These are phyloP conservation scores for Adelognathus sp. DNA, from an alignment of 2,888 invertebrate species.

Conservation along the genomic window DNA sequence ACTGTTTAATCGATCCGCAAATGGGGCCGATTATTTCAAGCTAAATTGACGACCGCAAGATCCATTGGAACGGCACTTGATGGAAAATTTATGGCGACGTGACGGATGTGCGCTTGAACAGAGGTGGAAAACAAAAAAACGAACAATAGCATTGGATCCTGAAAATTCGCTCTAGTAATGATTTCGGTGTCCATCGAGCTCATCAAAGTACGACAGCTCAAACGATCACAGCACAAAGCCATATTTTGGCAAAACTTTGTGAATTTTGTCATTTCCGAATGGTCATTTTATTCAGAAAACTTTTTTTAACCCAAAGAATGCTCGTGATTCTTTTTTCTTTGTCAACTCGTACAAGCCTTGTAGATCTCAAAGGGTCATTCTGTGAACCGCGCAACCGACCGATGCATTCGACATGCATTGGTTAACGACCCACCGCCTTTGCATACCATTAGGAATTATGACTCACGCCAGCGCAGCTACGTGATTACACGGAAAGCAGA, in stretches of 20 bases:
- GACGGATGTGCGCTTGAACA: neutral
- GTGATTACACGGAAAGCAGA: neutral
- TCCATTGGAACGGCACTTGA: neutral
- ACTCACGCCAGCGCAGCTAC: neutral
- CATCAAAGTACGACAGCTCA: neutral
- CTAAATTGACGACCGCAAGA: neutral
- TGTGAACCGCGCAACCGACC: too few species aligned
- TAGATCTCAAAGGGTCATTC: too few species aligned
- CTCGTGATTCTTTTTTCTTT: too few species aligned
- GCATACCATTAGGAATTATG: neutral
- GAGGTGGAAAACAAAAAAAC: neutral
- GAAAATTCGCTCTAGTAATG: neutral
- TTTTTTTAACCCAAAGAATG: too few species aligned
- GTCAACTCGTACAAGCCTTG: too few species aligned
- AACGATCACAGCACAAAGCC: too few species aligned
- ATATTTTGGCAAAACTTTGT: too few species aligned
- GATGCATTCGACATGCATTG: too few species aligned
- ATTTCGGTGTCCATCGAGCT: neutral
- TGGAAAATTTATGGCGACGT: neutral
- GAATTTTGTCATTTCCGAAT: too few species aligned
- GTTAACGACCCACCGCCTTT: neutral
- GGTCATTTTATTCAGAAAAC: too few species aligned
- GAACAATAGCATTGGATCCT: too few species aligned
- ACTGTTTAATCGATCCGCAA: neutral
- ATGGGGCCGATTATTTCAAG: constrained; percentile 1